Percentiles rank a stretch among this genome's conserved stretches.
Conservation (phyloP, 1,140 invertebrate species). For the Whitmania pigra region DNA sequence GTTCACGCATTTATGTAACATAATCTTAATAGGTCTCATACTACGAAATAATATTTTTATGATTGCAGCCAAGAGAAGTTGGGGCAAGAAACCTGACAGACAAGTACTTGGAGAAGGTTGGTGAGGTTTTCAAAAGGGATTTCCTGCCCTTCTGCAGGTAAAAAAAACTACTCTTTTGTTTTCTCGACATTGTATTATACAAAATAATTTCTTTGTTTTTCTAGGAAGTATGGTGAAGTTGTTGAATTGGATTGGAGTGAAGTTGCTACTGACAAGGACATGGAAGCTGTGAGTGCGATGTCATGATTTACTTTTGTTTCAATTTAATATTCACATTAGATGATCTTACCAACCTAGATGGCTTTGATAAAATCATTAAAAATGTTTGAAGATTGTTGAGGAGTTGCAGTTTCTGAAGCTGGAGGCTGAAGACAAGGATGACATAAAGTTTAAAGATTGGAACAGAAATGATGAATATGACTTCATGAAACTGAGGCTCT, state of each 20-base stretch:
- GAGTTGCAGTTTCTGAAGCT: slow-evolving; percentile 28
- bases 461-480: slow-evolving; percentile 25
- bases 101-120: slow-evolving; percentile 28
- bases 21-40: too few relatives aligned
- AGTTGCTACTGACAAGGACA: slow-evolving; percentile 25
- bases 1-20: too few relatives aligned
- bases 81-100: slow-evolving; percentile 29
- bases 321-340: neutral
- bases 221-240: slow-evolving; percentile 28
- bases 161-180: neutral
- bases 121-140: slow-evolving; percentile 28
- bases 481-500: slow-evolving; percentile 4
- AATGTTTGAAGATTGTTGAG: slow-evolving; percentile 27
- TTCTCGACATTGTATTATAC: neutral
- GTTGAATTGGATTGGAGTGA: slow-evolving; percentile 28
- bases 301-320: neutral
- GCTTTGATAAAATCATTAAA: neutral
- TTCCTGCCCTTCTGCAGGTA: slow-evolving; percentile 29
- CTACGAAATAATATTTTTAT: neutral
- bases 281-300: slow-evolving; percentile 29
- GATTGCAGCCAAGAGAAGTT: slow-evolving; percentile 28
- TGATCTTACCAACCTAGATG: neutral
- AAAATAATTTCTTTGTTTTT: neutral
- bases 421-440: slow-evolving; percentile 25
- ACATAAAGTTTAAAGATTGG: slow-evolving; percentile 28